phyloP scores from a whole-genome alignment of 2,888 invertebrate species.

The Lasioglossum villosulum region DNA sequence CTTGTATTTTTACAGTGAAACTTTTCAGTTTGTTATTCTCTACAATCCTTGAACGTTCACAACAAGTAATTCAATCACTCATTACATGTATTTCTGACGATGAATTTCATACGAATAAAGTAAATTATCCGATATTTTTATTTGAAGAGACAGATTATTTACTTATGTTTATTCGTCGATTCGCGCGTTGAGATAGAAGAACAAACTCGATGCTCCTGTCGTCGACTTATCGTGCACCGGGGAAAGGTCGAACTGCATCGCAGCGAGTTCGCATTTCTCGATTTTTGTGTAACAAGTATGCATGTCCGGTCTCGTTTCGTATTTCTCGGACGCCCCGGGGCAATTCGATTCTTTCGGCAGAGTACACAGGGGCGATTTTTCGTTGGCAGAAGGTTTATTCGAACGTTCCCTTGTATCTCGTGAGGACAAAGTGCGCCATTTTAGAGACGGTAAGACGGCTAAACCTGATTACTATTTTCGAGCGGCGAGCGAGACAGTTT shows the following conservation, averaged over 20 bases:
- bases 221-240: not conserved
- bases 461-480: slow-evolving; percentile 21
- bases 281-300: not conserved
- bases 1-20: no score
- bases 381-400: not conserved
- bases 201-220: no score
- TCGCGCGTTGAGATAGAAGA: no score
- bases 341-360: not conserved
- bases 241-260: not conserved
- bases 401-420: not conserved
- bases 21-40: no score
- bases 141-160: no score
- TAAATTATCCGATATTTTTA: not conserved
- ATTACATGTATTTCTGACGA: not conserved
- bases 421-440: not conserved
- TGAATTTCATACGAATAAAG: not conserved
- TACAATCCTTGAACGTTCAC: no score
- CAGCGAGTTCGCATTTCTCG: not conserved
- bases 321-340: not conserved
- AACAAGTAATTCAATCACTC: no score
- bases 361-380: not conserved
- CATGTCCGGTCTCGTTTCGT: not conserved
- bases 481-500: slow-evolving; percentile 4
- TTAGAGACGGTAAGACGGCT: slow-evolving; percentile 23
- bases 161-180: no score